Base-by-base conservation (phyloP, 23 tunicate genomes). In the Botrylloides violaceus region DNA sequence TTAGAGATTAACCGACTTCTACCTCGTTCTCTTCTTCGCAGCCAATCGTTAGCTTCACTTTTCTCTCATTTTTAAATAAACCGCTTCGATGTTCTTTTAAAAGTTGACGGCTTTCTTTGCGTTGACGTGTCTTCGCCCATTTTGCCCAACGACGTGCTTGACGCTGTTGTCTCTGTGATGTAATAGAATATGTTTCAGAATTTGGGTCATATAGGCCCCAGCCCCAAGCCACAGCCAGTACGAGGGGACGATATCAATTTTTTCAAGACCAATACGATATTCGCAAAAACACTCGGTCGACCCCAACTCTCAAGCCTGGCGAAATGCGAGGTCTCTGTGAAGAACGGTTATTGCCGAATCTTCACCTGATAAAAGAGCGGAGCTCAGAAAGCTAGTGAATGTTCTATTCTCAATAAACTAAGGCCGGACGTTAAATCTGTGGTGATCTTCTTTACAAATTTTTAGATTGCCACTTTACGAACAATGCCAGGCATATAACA, bases 61-160 rank as follows among this genome's bases (percentile, higher is more conserved):
- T 86, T 50, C 78, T 37, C 49, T 86, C 94, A 30, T 86, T 86
- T 7, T 79, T 49, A 28, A 86, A 86, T 27, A 86, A 65, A 21
- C 94, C 94, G 33, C 94, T 86, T 5, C 83, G 66, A 32, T 86
- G 94, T 49, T 86, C 94, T 36, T 80, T 79, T 58, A 74, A 20
- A 4, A 71, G 77, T 48, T 86, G 94, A 3, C 94, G 81, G 32
- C 74, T 79, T 58, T 86, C 94, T 80, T 86, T 86, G 21, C 81
- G 65, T 62, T 86, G 85, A 1, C 94, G 81, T 64, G 83, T 83
- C 48, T 80, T 86, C 66, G 79, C 27, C 94, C 84, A 80, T 49
- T 80, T 86, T 29, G 94, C 77, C 71, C 75, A 86, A 34, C 80
- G 80, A n/a, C 85, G 77, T 2, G 94, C 85, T 80, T 86, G 94